Evolutionary conservation across 2,113 vertebrate species (phyloP), one percentile per base, ranked within the genome.

Genomic region (Lota lota): DNA sequence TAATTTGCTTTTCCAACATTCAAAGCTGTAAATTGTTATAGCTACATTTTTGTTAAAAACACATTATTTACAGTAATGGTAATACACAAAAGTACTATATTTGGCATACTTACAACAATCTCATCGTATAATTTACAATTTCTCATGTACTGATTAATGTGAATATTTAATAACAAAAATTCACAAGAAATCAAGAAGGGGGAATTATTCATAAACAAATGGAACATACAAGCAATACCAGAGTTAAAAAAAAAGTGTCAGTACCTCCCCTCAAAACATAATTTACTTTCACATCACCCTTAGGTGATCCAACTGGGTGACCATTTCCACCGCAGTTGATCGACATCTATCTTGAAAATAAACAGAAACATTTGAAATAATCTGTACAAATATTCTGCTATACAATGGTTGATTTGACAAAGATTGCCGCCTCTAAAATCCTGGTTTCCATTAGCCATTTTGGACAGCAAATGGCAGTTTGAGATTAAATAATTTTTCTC

Each of bases 11-110:
- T 88, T 96, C 92, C 91, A 94, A 98, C 97, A 99, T 99, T 99
- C 96, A 97, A 97, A 97, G 94, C 90, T 97, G 95, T 95, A 96
- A 97, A 96, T 94, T 94, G 96, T 97, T 97, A 97, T 98, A 96
- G 95, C 94, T 95, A 95, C 94, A 95, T 95, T 95, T 33, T 95
- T 95, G 95, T 98, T 97, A 99, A 98, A 99, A 98, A 95, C 94
- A 97, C 92, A 89, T 51, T 98, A 98, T 98, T 92, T 99, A 98
- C 97, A 99, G 94, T 94, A 95, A 94, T 90, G 93, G 88, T 88
- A 93, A 94, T 96, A 97, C 95, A 96, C 95, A 96, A 78, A 94
- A 93, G 93, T 95, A 94, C 93, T 94, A 94, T 97, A 98, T 99
- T 98, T 98, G 96, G 97, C 95, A 95, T 98, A 95, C 94, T 96